Evolutionary conservation across 2,888 invertebrate species (phyloP), one percentile per base, ranked within the genome.

Genomic region (Nebria salina): DNA sequence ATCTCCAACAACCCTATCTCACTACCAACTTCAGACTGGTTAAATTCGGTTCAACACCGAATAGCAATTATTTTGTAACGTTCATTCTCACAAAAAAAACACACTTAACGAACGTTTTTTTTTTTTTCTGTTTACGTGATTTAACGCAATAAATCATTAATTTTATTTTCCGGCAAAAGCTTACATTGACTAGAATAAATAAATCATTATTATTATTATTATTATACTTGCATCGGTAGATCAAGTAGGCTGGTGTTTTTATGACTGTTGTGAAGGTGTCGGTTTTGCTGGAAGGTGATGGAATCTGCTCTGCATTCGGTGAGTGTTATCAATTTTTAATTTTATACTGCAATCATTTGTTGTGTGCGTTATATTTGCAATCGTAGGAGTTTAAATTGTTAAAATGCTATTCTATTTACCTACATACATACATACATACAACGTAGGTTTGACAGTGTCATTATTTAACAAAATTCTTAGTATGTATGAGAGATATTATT

Each of bases 1-100:
- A 76, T 34, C 25, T 34, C 13, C 15, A 26, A 15, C 15, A 72
- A 66, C 26, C 25, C 70, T 76, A 9, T 26, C 11, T 70, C 34
- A 34, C 66, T 15, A 7, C 15, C 54, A 70, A 11, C n/a, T 65
- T 68, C 43, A 76, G 13, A 76, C 41, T 20, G 70, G 76, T 76
- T 13, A 65, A n/a, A 75, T 8, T 75, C 66, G 13, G n/a, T 26
- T 41, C 41, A 20, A 15, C n/a, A 54, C 1, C 7, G 68, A 9
- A 68, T 43, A 43, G 9, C 6, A 43, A 43, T 43, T 8, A 43
- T 54, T 8, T 54, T 76, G 65, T 68, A 76, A 76, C 76, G 65
- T 65, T 34, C 76, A 42, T 76, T 76, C 76, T 66, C 76, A 76
- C 76, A 20, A 34, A 76, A 68, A 34, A 75, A 9, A 75, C 64